Evolutionary conservation across 1,140 invertebrate species (phyloP).

Genomic region (Drosophila tsacasi): DNA sequence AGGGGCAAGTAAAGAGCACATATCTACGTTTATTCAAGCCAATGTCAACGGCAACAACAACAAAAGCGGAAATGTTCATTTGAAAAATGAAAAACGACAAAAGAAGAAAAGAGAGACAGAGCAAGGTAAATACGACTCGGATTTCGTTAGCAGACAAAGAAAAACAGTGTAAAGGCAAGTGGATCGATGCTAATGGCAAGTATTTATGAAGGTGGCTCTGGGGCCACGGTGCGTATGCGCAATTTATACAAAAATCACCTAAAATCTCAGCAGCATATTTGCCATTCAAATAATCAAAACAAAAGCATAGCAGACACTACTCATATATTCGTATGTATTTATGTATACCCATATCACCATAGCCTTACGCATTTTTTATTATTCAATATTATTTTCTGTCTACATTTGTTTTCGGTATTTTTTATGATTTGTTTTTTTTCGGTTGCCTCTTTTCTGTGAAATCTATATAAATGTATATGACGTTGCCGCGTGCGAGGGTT

Average conservation of each 20-base stretch:
- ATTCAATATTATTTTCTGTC: slow-evolving; percentile 29
- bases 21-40: slow-evolving; percentile 41
- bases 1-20: slow-evolving; percentile 33
- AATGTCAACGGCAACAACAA: slow-evolving; percentile 56
- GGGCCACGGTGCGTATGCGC: slow-evolving; percentile 46
- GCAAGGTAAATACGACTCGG: slow-evolving; percentile 29
- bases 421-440: slow-evolving; percentile 39
- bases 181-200: slow-evolving; percentile 25
- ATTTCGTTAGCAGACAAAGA: slow-evolving; percentile 13
- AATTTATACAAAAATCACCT: slow-evolving; percentile 17
- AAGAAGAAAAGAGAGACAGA: background rate
- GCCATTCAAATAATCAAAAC: slow-evolving; percentile 19
- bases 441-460: slow-evolving; percentile 5
- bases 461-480: slow-evolving; percentile 45
- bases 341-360: too few relatives aligned
- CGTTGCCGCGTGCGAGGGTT: slow-evolving; percentile 33
- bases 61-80: slow-evolving; percentile 49
- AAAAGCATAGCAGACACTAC: slow-evolving; percentile 5
- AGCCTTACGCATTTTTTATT: slow-evolving; percentile 20
- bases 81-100: slow-evolving; percentile 9
- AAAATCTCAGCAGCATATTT: slow-evolving; percentile 3
- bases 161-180: slow-evolving; percentile 13
- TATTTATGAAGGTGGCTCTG: slow-evolving; percentile 12
- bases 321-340: background rate
- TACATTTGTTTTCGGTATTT: slow-evolving; percentile 35